phyloP scores from a whole-genome alignment of 2,888 invertebrate genomes.

The Empis stercorea region DNA sequence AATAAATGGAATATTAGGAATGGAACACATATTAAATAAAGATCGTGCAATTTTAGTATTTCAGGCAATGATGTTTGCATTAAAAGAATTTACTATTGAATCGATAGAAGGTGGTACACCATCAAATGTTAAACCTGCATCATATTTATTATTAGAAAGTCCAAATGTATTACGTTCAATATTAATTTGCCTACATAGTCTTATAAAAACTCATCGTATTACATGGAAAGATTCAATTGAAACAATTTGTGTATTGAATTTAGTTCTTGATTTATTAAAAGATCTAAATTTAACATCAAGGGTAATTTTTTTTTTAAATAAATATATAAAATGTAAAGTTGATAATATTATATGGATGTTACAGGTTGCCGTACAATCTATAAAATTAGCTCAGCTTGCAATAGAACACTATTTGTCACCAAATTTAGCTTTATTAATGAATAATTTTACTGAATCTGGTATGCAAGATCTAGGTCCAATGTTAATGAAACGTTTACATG shows the following conservation, averaged over 20 bases:
- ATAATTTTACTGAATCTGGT: slow-evolving; percentile 48
- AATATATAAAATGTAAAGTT: not conserved
- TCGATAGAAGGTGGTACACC: not conserved
- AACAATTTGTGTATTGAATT: slow-evolving; percentile 49
- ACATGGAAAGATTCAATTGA: slow-evolving; percentile 70
- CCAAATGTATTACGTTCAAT: slow-evolving; percentile 49
- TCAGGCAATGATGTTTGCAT: slow-evolving; percentile 46
- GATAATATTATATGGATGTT: too few species aligned
- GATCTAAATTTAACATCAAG: slow-evolving; percentile 40
- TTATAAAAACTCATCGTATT: slow-evolving; percentile 56
- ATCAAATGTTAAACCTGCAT: slow-evolving; percentile 8
- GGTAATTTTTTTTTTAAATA: slow-evolving; percentile 26
- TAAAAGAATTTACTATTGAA: slow-evolving; percentile 40
- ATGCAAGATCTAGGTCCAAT: slow-evolving; percentile 53
- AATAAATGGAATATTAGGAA: slow-evolving; percentile 29
- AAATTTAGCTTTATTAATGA: slow-evolving; percentile 58
- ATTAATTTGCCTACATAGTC: slow-evolving; percentile 47
- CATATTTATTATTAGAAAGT: slow-evolving; percentile 35
- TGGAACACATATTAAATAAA: slow-evolving; percentile 43
- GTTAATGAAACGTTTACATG: slow-evolving; percentile 55
- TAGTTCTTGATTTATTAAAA: slow-evolving; percentile 41
- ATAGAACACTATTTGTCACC: slow-evolving; percentile 66
- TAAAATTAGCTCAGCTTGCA: slow-evolving; percentile 55
- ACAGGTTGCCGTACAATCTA: slow-evolving; percentile 55
- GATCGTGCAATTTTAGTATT: slow-evolving; percentile 49